Base-by-base conservation (phyloP, 2,888 invertebrate genomes). In the Branchipolynoe longqiensis region DNA sequence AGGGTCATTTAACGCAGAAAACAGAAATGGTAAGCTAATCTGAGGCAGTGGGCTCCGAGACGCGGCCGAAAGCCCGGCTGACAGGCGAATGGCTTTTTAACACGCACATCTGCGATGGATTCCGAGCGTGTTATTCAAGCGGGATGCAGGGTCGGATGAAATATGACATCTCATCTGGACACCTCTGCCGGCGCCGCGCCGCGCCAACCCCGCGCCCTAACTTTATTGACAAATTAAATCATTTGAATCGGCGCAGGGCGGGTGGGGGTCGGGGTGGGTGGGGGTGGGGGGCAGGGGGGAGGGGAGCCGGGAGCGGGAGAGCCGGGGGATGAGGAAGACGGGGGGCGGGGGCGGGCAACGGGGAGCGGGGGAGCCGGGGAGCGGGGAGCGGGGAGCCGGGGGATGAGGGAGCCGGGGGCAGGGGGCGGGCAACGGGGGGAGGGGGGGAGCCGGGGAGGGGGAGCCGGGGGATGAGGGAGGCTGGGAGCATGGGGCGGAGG, bases 171-270 rank as follows among this genome's bases (percentile, higher is more conserved):
- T 78, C 78, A 78, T 78, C 78, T 78, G 48, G 25, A 78, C 78
- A 78, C 78, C 78, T 78, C 78, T 2, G 41, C 78, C 48, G 31
- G 78, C 78, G 18, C 78, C 78, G 28, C 78, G 28, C 28, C 73
- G n/a, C 78, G 40, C 73, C 78, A 41, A 22, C 48, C 48, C 12
- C 78, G 54, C 41, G 78, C 78, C 78, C 78, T 78, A 78, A 78
- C 78, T 78, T 78, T 78, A 78, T 78, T 78, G 78, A 78, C 78
- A 78, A 78, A 78, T 78, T 78, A 78, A 78, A 78, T 78, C 78
- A 78, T 78, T 78, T 78, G 78, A 78, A 78, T 78, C 78, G 78
- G 78, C 31, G 14, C 3, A n/a, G 69, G 14, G 69, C 54, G 25
- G 6, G n/a, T 12, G n/a, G 12, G 8, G 62, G 62, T 6, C n/a